Evolutionary conservation across 2,797 vertebrate species (phyloP), one percentile per base, ranked within the genome.

Genomic region (Cephalopachus bancanus): DNA sequence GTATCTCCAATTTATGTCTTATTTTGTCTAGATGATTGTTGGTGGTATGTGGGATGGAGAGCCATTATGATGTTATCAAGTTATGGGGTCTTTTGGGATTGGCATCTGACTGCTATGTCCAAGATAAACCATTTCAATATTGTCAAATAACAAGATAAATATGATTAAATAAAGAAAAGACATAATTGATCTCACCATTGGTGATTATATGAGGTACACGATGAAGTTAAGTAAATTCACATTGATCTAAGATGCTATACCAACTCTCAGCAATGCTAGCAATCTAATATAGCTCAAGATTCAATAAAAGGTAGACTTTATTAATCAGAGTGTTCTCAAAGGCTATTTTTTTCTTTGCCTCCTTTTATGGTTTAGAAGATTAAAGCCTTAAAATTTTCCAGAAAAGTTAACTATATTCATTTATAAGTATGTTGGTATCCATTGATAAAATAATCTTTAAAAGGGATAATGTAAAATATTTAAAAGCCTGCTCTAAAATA

Each of bases 291-390:
- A 97, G n/a, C 74, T 26, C 1, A 71, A 85, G 85, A 97, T 97
- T 98, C 93, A 96, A 95, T 95, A 93, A 44, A 89, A 92, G 30
- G 86, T 55, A 96, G 96, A 96, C 14, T 95, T 96, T 65, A 95
- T 91, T 92, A 95, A 93, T 83, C 90, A 91, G 94, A 98, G 86
- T 86, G 74, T 97, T 96, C 97, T 93, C 55, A 97, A 96, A 97
- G 57, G 69, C 85, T 49, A 5, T 72, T 93, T 94, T 91, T 81
- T 81, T 72, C 94, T 91, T 89, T 87, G 17, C 44, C 88, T 96
- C 44, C 11, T 93, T 86, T 90, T 53, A 91, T 64, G 53, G 4
- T 22, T 72, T 87, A 62, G 28, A 80, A 75, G 69, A 91, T 16
- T 93, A 53, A 44, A 8, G 26, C 44, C 91, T 87, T 78, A 96